Evolutionary conservation across 2,888 invertebrate species (phyloP).

Genomic region (Corythucha ciliata): DNA sequence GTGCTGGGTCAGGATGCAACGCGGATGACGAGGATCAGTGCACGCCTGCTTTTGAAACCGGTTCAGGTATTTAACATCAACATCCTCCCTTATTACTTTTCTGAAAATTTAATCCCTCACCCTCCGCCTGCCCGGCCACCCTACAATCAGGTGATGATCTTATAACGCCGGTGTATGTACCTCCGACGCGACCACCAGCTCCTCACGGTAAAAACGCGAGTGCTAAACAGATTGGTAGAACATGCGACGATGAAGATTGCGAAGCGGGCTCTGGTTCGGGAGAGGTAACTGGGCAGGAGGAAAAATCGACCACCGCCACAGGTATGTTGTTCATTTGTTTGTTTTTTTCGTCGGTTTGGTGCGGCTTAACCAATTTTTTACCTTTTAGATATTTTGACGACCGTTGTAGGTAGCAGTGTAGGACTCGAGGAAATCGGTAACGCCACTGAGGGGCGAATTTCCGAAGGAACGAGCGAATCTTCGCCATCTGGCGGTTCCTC

Average conservation of each 20-base stretch:
- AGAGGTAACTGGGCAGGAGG: slow-evolving; percentile 27
- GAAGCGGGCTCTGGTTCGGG: slow-evolving; percentile 56
- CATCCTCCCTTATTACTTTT: neutral
- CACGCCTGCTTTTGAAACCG: slow-evolving; percentile 68
- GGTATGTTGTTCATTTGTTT: too few species aligned
- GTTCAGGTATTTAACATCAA: slow-evolving; percentile 59
- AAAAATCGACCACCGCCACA: slow-evolving; percentile 25
- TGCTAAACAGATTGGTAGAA: slow-evolving; percentile 45
- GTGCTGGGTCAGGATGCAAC: slow-evolving; percentile 79
- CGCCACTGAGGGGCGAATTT: too few species aligned
- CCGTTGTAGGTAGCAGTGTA: too few species aligned
- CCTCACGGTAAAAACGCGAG: slow-evolving; percentile 40
- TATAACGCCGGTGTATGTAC: slow-evolving; percentile 85
- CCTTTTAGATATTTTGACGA: too few species aligned
- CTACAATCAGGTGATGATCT: slow-evolving; percentile 76
- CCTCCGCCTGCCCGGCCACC: too few species aligned
- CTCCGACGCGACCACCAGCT: slow-evolving; percentile 60
- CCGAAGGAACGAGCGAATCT: too few species aligned
- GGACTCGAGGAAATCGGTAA: too few species aligned
- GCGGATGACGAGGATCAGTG: slow-evolving; percentile 89
- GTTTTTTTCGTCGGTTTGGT: too few species aligned
- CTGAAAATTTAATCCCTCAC: too few species aligned
- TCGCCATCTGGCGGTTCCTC: too few species aligned
- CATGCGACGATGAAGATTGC: slow-evolving; percentile 81
- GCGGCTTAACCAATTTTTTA: too few species aligned